Percentiles rank a stretch among this genome's conserved stretches.
These are phyloP conservation scores for Drosophila santomea DNA, from an alignment of 1,140 invertebrate species.

Conservation along the genomic window DNA sequence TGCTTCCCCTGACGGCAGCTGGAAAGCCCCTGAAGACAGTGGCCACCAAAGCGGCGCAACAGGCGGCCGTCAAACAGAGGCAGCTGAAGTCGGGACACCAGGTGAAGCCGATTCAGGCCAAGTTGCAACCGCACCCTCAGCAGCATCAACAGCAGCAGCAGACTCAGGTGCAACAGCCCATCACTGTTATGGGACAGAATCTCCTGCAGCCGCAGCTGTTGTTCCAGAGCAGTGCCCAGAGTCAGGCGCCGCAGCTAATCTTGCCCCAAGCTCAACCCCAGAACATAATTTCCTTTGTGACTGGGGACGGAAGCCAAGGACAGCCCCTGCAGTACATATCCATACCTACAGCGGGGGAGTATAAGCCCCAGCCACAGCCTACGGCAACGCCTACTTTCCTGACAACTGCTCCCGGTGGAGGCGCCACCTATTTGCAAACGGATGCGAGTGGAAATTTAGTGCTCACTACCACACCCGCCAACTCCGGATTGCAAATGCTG, in stretches of 20 bases:
- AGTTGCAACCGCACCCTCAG: slow-evolving; percentile 58
- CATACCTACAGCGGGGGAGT: slow-evolving; percentile 72
- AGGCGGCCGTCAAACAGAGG: slow-evolving; percentile 74
- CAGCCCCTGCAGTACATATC: slow-evolving; percentile 79
- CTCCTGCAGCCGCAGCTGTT: slow-evolving; percentile 71
- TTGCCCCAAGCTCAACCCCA: slow-evolving; percentile 71
- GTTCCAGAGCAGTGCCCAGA: slow-evolving; percentile 65
- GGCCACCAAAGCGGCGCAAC: slow-evolving; percentile 72
- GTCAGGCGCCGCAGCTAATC: slow-evolving; percentile 63
- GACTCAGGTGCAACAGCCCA: slow-evolving; percentile 46
- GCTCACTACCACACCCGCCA: slow-evolving; percentile 65
- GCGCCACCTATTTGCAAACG: slow-evolving; percentile 75
- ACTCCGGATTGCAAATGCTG: slow-evolving; percentile 72
- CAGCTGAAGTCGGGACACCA: slow-evolving; percentile 63
- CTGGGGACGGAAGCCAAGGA: slow-evolving; percentile 69
- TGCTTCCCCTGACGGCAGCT: slow-evolving; percentile 53
- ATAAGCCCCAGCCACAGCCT: slow-evolving; percentile 64
- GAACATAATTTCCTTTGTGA: slow-evolving; percentile 81
- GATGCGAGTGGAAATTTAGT: slow-evolving; percentile 80
- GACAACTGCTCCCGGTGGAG: slow-evolving; percentile 43
- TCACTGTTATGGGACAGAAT: slow-evolving; percentile 68
- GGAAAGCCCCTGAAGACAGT: slow-evolving; percentile 72
- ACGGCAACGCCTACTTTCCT: slow-evolving; percentile 69
- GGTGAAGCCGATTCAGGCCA: slow-evolving; percentile 78
- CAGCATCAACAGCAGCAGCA: slow-evolving; percentile 50